These are phyloP conservation scores for Hylaea fasciaria DNA, from an alignment of 2,888 invertebrate species.

Conservation along the genomic window DNA sequence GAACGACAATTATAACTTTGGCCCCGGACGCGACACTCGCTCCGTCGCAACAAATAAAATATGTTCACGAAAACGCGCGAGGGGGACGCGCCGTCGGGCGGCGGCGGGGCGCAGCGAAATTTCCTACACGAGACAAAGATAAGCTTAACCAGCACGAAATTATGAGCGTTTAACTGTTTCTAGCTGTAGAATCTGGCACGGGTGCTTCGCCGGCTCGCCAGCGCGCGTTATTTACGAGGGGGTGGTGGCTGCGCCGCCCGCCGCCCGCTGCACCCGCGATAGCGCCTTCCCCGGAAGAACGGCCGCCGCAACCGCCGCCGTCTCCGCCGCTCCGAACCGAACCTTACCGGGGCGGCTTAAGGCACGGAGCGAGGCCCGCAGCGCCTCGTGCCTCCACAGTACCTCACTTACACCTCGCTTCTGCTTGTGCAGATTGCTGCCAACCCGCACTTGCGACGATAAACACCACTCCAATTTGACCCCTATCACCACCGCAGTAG, in stretches of 20 bases:
- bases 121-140: constrained; percentile 84
- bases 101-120: constrained; percentile 65
- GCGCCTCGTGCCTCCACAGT: constrained; percentile 57
- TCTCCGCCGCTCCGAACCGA: constrained; percentile 48
- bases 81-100: constrained; percentile 61
- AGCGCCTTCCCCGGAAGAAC: constrained; percentile 82
- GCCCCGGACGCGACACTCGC: constrained; percentile 76
- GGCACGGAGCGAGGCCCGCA: constrained; percentile 42
- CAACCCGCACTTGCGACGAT: constrained; percentile 65
- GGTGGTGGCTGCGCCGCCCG: constrained; percentile 62
- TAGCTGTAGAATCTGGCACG: constrained; percentile 85
- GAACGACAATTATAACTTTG: constrained; percentile 84
- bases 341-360: constrained; percentile 51
- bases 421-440: constrained; percentile 78
- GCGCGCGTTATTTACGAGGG: constrained; percentile 84
- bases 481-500: constrained; percentile 69
- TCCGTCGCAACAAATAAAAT: constrained; percentile 82
- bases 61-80: constrained; percentile 79
- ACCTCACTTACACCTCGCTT: constrained; percentile 72
- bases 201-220: constrained; percentile 84
- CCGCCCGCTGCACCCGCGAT: constrained; percentile 78
- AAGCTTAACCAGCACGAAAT: constrained; percentile 85
- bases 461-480: constrained; percentile 68
- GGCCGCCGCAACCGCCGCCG: constrained; percentile 59
- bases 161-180: constrained; percentile 86